Percentiles rank a stretch among this genome's conserved stretches.
Conservation (phyloP, 37 sponge, comb jelly and placozoan genomes). For the Chondrosia reniformis region DNA sequence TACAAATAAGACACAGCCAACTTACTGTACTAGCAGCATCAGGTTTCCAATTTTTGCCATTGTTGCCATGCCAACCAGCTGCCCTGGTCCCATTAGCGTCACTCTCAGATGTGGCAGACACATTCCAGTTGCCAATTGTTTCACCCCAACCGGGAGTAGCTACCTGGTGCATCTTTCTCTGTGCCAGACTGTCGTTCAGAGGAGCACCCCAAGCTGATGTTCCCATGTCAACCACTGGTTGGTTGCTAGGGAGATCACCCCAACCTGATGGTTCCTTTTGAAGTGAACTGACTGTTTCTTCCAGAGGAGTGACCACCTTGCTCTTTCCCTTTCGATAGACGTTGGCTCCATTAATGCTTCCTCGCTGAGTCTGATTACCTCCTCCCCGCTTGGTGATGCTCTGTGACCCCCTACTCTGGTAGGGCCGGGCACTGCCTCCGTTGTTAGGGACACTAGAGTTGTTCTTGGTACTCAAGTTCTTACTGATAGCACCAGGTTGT, state of each 20-base stretch:
- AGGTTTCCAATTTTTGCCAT: not conserved
- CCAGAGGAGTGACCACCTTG: not conserved
- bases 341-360: not conserved
- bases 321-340: not conserved
- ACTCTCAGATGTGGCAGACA: not conserved
- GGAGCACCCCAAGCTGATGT: constrained; percentile 71
- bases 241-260: constrained; percentile 73
- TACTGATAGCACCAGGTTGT: not conserved
- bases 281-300: not conserved
- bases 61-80: constrained; percentile 15
- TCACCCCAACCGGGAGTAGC: not conserved
- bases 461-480: not conserved
- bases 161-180: not conserved
- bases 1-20: not conserved
- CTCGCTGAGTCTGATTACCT: not conserved
- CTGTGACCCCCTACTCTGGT: not conserved
- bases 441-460: not conserved
- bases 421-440: not conserved
- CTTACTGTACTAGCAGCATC: not conserved
- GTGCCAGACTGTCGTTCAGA: constrained; percentile 24
- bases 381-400: not conserved
- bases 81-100: constrained; percentile 10
- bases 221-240: constrained; percentile 53
- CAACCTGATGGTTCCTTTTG: constrained; percentile 70
- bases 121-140: not conserved